These are phyloP conservation scores for Petrocephalus sullivani DNA, from an alignment of 2,797 vertebrate genomes.

Conservation along the genomic window DNA sequence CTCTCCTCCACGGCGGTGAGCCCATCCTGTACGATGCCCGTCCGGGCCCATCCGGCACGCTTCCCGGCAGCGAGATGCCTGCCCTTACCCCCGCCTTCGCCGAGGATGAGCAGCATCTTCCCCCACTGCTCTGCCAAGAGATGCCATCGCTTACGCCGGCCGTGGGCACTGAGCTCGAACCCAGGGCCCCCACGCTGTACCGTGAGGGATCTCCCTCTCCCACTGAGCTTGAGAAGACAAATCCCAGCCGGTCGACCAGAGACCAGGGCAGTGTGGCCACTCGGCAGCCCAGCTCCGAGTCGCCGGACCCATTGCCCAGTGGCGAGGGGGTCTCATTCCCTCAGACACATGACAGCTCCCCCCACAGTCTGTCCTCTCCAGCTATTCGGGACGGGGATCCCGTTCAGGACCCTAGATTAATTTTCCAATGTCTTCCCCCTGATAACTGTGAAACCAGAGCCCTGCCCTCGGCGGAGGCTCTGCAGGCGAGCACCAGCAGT, in stretches of 20 bases:
- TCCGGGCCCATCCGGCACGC: conserved; percentile 42
- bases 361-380: neutral
- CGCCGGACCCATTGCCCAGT: neutral
- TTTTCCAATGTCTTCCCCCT: neutral
- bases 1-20: neutral
- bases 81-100: conserved; percentile 59
- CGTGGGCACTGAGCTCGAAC: conserved; percentile 11
- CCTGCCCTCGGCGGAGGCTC: neutral
- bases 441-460: neutral
- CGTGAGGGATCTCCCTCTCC: conserved; percentile 1
- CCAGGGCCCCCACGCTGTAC: conserved; percentile 20
- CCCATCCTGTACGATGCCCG: neutral
- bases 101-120: conserved; percentile 46
- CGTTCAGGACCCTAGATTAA: neutral
- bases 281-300: neutral
- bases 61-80: conserved; percentile 61
- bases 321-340: neutral
- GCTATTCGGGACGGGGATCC: neutral
- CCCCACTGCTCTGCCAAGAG: conserved; percentile 60
- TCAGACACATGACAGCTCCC: neutral
- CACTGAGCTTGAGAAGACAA: neutral
- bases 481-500: neutral
- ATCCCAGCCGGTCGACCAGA: conserved; percentile 37
- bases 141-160: conserved; percentile 70
- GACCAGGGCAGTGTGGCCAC: neutral